phyloP scores from a whole-genome alignment of 1,140 invertebrate species.

The Drosophila biarmipes region DNA sequence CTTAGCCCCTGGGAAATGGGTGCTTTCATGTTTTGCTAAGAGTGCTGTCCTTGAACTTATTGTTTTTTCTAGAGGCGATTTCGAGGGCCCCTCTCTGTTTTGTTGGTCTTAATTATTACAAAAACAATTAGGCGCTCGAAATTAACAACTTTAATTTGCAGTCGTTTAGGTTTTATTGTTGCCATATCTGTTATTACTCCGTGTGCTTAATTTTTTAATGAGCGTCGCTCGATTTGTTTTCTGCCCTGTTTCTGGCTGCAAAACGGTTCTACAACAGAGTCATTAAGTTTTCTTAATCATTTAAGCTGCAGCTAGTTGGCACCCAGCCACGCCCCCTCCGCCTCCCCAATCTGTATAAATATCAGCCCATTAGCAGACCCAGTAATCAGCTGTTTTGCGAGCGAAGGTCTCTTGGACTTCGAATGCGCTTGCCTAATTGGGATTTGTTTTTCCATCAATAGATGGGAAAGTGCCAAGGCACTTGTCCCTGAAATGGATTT shows the following conservation, averaged over 20 bases:
- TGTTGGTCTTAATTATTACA: slow-evolving; percentile 76
- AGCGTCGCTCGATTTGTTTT: slow-evolving; percentile 56
- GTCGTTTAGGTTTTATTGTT: slow-evolving; percentile 63
- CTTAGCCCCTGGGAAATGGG: background rate
- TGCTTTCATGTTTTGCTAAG: slow-evolving; percentile 7
- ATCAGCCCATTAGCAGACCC: slow-evolving; percentile 47
- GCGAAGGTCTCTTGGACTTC: slow-evolving; percentile 55
- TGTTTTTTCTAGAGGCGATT: slow-evolving; percentile 8
- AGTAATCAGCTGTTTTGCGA: slow-evolving; percentile 66
- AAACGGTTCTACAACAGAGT: slow-evolving; percentile 77
- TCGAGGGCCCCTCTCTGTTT: slow-evolving; percentile 31
- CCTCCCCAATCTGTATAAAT: slow-evolving; percentile 5
- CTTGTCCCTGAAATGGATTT: slow-evolving; percentile 30
- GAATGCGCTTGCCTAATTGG: slow-evolving; percentile 54
- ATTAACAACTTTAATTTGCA: slow-evolving; percentile 78
- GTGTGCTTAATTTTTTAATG: slow-evolving; percentile 78
- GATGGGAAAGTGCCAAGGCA: slow-evolving; percentile 24
- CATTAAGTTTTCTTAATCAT: slow-evolving; percentile 79
- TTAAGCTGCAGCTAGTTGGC: slow-evolving; percentile 56
- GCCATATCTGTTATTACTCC: slow-evolving; percentile 56
- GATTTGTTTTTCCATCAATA: slow-evolving; percentile 35
- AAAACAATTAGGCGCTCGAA: slow-evolving; percentile 70
- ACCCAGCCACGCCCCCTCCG: slow-evolving; percentile 42
- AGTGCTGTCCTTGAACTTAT: slow-evolving; percentile 63
- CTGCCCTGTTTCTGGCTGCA: slow-evolving; percentile 44